Evolutionary conservation across 2,888 invertebrate genomes (phyloP).

Genomic region (Ornithoptera priamus): DNA sequence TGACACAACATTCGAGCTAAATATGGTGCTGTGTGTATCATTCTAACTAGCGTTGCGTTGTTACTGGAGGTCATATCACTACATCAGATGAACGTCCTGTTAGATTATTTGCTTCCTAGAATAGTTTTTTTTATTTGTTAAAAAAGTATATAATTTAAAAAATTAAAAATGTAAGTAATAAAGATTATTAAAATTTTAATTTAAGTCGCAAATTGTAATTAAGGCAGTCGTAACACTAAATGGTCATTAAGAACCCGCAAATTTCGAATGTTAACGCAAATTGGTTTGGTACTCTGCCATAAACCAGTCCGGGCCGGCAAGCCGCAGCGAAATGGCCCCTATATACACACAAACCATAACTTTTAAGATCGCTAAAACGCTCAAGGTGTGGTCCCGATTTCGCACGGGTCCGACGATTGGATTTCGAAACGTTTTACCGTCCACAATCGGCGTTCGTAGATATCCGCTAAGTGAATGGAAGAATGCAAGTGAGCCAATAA

Average conservation of each 20-base stretch:
- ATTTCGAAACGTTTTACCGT: constrained; percentile 52
- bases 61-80: too few species aligned
- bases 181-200: constrained; percentile 13
- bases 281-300: constrained; percentile 18
- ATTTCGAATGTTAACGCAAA: constrained; percentile 32
- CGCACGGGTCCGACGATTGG: constrained; percentile 55
- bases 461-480: constrained; percentile 64
- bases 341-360: constrained; percentile 10
- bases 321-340: constrained; percentile 1
- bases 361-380: constrained; percentile 32
- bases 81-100: too few species aligned
- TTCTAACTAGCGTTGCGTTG: too few species aligned
- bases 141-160: background rate
- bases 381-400: constrained; percentile 62
- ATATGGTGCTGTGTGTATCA: too few species aligned
- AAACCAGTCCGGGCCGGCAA: constrained; percentile 14
- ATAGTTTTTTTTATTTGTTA: constrained; percentile 7
- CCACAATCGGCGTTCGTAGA: constrained; percentile 53
- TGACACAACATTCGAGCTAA: too few species aligned
- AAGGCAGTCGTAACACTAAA: constrained; percentile 24
- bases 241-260: constrained; percentile 25
- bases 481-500: constrained; percentile 52
- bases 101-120: too few species aligned
- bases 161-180: background rate
- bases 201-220: constrained; percentile 26